Evolutionary conservation across 2,797 vertebrate species (phyloP).

Genomic region (Pseudopleuronectes americanus): DNA sequence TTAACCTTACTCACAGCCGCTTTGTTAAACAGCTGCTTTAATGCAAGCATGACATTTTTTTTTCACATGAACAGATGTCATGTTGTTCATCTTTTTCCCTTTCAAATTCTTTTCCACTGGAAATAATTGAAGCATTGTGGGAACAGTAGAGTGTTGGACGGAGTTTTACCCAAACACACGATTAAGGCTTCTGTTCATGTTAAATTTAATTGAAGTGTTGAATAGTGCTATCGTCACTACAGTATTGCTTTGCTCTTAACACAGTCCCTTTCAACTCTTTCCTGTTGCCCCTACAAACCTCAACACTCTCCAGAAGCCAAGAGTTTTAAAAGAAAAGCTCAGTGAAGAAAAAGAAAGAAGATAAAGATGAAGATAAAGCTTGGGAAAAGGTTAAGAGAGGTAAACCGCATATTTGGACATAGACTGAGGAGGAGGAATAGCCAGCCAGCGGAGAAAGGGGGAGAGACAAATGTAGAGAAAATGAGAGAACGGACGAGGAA

Average conservation of each 20-base stretch:
- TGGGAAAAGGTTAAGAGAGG: conserved; percentile 74
- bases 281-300: conserved; percentile 34
- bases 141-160: background rate
- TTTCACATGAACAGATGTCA: background rate
- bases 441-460: conserved; percentile 30
- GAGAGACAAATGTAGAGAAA: conserved; percentile 43
- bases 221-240: conserved; percentile 7
- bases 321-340: conserved; percentile 47
- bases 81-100: background rate
- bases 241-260: conserved; percentile 9
- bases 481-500: conserved; percentile 33
- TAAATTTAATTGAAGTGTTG: conserved; percentile 15
- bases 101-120: background rate
- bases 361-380: conserved; percentile 57
- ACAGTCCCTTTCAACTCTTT: conserved; percentile 23
- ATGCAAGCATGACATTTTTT: background rate
- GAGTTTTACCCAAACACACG: background rate
- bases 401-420: conserved; percentile 60
- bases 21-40: background rate
- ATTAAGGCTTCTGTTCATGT: conserved; percentile 5
- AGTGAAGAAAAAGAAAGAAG: background rate
- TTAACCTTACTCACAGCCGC: background rate
- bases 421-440: conserved; percentile 46
- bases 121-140: conserved; percentile 3
- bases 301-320: conserved; percentile 49